Evolutionary conservation across 2,797 vertebrate genomes (phyloP), one percentile per base, ranked within the genome.

Genomic region (Ceyx erithaca): DNA sequence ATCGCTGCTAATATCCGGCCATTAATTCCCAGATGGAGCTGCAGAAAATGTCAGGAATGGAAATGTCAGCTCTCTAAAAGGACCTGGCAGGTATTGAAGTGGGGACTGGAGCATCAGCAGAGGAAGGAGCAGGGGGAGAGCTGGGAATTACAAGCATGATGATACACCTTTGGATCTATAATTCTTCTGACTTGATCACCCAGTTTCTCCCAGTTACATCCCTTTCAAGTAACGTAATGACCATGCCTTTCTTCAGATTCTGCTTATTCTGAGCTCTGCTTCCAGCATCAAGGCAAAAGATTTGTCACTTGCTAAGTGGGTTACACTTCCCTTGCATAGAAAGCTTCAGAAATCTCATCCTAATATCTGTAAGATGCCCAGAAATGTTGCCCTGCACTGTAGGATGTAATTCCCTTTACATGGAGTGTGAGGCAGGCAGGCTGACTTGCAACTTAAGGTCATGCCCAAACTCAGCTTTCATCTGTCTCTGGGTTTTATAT

Each of bases 1-100:
- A 96, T 97, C 3, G 88, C 93, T 94, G 94, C 92, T 97, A 96
- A 97, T 97, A 97, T 96, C 96, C 93, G 94, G 94, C 96, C 96
- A 96, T 96, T 97, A 97, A 96, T 97, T 96, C 96, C 93, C 96
- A 97, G 94, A 97, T 96, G 95, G 96, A 96, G 91, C 94, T 63
- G 89, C 84, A 91, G 96, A 96, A 96, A 97, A 96, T 97, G 96
- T 97, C 96, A 97, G 94, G 91, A 96, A 92, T 96, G 93, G 92
- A 97, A 97, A 97, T 96, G 96, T 97, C 96, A 97, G 85, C 96
- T 96, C 92, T 96, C 81, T 96, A 96, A 96, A 94, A 96, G 90
- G 94, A 97, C 93, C 92, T 96, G 96, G 96, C 95, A 97, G 95
- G 93, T 95, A 97, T 61, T 89, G 92, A 96, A 96, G 90, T 95